These are phyloP conservation scores for Zaprionus ghesquierei DNA, from an alignment of 1,140 invertebrate species.

Conservation along the genomic window DNA sequence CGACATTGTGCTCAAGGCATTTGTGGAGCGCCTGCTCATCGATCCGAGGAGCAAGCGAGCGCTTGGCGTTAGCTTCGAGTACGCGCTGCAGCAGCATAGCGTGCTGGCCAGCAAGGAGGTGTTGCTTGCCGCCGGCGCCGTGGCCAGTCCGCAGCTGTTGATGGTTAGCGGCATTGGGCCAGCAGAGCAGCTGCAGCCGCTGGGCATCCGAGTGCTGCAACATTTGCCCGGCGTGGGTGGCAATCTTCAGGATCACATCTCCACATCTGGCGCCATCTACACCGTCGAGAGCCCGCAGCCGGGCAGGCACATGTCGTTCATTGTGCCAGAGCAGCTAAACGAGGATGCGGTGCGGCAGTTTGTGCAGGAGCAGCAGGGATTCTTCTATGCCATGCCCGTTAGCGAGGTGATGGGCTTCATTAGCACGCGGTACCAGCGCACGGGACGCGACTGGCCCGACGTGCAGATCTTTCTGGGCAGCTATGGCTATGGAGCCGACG, in stretches of 20 bases:
- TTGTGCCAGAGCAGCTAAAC: conserved; percentile 85
- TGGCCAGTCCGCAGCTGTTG: conserved; percentile 90
- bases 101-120: conserved; percentile 87
- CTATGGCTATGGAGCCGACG: conserved; percentile 89
- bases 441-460: conserved; percentile 88
- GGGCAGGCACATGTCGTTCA: conserved; percentile 84
- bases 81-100: conserved; percentile 82
- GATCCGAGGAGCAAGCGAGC: conserved; percentile 84
- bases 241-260: conserved; percentile 91
- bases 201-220: conserved; percentile 84
- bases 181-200: conserved; percentile 81
- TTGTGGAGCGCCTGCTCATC: conserved; percentile 87
- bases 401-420: conserved; percentile 90
- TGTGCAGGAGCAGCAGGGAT: conserved; percentile 84
- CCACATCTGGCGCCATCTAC: conserved; percentile 86
- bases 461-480: conserved; percentile 89
- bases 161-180: conserved; percentile 92
- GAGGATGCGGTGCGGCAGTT: conserved; percentile 85
- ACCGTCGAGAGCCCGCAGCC: conserved; percentile 83
- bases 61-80: conserved; percentile 86
- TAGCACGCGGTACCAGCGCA: conserved; percentile 88
- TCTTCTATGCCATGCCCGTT: conserved; percentile 87
- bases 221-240: conserved; percentile 89
- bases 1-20: conserved; percentile 87
- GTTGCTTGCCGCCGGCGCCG: conserved; percentile 88